Evolutionary conservation across 2,797 vertebrate genomes (phyloP).

Genomic region (Galagoides demidoff): DNA sequence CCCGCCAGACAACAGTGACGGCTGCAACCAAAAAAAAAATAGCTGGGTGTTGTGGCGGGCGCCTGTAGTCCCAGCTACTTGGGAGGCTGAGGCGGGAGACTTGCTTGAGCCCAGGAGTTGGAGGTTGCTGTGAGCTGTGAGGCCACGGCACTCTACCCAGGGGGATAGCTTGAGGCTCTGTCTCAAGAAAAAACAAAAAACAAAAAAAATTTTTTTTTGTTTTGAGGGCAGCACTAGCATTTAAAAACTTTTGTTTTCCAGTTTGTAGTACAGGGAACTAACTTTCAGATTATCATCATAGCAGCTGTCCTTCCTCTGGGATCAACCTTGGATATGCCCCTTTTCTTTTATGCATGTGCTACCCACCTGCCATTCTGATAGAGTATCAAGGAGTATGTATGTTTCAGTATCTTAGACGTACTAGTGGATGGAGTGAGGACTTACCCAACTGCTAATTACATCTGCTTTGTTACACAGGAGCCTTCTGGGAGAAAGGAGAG

Average conservation of each 20-base stretch:
- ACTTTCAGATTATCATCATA: neutral
- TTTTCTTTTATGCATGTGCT: neutral
- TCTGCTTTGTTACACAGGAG: neutral
- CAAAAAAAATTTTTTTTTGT: no score
- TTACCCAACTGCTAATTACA: neutral
- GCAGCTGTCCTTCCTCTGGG: neutral
- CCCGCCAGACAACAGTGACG: no score
- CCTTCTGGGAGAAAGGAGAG: neutral
- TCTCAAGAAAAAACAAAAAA: no score
- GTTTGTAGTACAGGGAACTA: neutral
- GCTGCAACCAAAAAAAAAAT: no score
- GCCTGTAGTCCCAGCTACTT: no score
- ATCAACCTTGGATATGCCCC: neutral
- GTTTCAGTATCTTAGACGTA: neutral
- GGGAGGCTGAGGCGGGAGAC: no score
- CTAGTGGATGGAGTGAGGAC: neutral
- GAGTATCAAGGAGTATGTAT: neutral
- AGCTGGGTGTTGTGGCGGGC: no score
- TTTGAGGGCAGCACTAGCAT: neutral
- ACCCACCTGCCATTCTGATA: neutral
- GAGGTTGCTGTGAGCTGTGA: no score
- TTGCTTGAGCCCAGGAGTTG: no score
- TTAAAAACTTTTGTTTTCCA: constrained; percentile 18
- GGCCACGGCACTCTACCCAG: no score
- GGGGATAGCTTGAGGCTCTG: no score